Conservation (phyloP, 2,888 invertebrate genomes). For the Pyrrhopygopsis socrates region DNA sequence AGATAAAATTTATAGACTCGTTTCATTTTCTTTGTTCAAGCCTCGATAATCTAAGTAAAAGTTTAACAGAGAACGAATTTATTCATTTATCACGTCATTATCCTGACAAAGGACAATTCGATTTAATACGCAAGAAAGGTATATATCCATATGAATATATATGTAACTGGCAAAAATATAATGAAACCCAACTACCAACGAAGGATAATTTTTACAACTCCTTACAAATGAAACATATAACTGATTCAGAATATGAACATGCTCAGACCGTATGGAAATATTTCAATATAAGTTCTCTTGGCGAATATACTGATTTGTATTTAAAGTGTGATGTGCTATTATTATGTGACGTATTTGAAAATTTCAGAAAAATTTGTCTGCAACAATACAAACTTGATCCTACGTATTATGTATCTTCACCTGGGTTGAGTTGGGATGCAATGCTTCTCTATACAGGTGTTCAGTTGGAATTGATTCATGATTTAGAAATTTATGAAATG, state of each 20-base stretch:
- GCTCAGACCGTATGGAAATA: conserved; percentile 3
- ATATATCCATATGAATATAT: conserved; percentile 80
- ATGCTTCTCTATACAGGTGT: not conserved
- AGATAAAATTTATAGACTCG: not conserved
- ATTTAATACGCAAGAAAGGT: not conserved
- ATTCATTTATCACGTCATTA: not conserved
- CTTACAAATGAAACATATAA: conserved; percentile 3
- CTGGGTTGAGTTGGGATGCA: not conserved
- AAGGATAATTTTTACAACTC: not conserved
- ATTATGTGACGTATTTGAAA: not conserved
- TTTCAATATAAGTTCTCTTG: not conserved
- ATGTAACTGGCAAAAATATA: conserved; percentile 40
- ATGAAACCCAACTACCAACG: not conserved
- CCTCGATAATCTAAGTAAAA: not conserved
- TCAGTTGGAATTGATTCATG: not conserved
- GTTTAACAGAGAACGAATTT: not conserved
- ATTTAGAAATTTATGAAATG: not conserved
- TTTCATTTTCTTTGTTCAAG: not conserved
- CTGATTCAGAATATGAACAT: conserved; percentile 7
- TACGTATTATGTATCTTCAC: not conserved
- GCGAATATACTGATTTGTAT: conserved; percentile 9
- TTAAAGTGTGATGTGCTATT: not conserved
- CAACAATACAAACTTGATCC: not conserved
- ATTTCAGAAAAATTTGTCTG: not conserved
- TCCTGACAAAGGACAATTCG: not conserved